Evolutionary conservation across 2,113 vertebrate genomes (phyloP).

Genomic region (Recurvirostra avosetta): DNA sequence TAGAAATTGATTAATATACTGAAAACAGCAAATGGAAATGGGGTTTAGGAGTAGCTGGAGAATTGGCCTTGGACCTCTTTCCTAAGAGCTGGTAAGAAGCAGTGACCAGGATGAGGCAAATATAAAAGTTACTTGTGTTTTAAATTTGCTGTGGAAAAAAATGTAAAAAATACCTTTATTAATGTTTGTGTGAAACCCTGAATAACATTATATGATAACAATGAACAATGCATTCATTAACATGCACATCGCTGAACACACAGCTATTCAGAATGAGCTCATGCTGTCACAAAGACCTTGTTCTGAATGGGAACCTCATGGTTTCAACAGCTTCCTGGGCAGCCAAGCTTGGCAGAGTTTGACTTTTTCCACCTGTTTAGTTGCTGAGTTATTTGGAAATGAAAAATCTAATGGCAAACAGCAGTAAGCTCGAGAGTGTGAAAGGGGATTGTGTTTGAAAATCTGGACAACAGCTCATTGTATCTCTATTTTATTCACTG

Average conservation of each 20-base stretch:
- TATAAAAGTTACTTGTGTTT: neutral
- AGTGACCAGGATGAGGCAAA: neutral
- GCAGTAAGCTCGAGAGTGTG: neutral
- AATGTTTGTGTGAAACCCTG: slow-evolving; percentile 9
- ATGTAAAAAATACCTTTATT: slow-evolving; percentile 17
- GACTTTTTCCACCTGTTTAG: slow-evolving; percentile 73
- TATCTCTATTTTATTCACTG: neutral
- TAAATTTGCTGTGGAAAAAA: neutral
- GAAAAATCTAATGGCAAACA: slow-evolving; percentile 56
- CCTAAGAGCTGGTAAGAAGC: neutral
- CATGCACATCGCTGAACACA: slow-evolving; percentile 54
- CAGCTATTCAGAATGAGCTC: slow-evolving; percentile 61
- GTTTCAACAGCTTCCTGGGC: slow-evolving; percentile 67
- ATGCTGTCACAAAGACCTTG: slow-evolving; percentile 64
- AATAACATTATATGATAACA: slow-evolving; percentile 41
- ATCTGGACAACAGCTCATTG: slow-evolving; percentile 8
- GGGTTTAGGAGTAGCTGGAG: neutral
- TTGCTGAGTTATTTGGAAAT: slow-evolving; percentile 59
- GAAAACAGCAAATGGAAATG: neutral
- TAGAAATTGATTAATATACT: neutral
- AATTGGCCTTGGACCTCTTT: neutral
- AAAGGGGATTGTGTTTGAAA: slow-evolving; percentile 30
- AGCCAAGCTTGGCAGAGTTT: slow-evolving; percentile 70
- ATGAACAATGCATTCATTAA: slow-evolving; percentile 58
- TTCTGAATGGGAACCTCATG: slow-evolving; percentile 68